These are phyloP conservation scores for Nerophis lumbriciformis DNA, from an alignment of 2,113 vertebrate species.

Conservation along the genomic window DNA sequence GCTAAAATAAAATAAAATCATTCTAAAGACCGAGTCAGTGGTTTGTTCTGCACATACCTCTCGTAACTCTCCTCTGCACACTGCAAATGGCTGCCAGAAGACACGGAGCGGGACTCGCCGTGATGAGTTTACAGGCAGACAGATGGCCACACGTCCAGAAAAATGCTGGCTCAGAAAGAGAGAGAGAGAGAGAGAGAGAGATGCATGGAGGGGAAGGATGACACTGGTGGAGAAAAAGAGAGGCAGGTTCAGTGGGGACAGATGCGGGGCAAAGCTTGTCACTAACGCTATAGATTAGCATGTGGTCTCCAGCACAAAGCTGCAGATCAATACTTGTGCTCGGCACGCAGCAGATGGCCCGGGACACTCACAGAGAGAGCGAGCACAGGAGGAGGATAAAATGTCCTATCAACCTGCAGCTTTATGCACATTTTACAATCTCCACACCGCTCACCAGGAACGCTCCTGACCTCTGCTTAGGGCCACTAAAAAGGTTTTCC, in stretches of 20 bases:
- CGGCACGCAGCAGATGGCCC: conserved; percentile 76
- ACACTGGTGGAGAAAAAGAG: conserved; percentile 38
- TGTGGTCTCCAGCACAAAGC: conserved; percentile 80
- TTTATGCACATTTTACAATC: conserved; percentile 23
- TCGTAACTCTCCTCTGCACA: not conserved
- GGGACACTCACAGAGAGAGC: conserved; percentile 36
- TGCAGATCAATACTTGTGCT: conserved; percentile 77
- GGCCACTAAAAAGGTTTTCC: not conserved
- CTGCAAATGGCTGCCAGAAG: conserved; percentile 32
- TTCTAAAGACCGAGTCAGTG: too few species aligned
- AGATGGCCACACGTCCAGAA: conserved; percentile 52
- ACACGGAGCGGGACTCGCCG: conserved; percentile 29
- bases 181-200: conserved; percentile 26
- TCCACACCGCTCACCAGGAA: conserved; percentile 1
- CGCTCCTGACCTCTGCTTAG: not conserved
- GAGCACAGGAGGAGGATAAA: conserved; percentile 10
- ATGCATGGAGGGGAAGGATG: conserved; percentile 33
- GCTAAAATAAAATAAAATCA: too few species aligned
- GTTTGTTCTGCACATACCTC: not conserved
- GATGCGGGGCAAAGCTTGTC: conserved; percentile 74
- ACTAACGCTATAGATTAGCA: conserved; percentile 79
- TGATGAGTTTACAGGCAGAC: conserved; percentile 43
- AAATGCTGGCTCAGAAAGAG: conserved; percentile 61
- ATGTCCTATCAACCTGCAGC: conserved; percentile 26
- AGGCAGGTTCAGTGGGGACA: conserved; percentile 62